Percentiles rank a stretch among this genome's conserved stretches.
phyloP scores from a whole-genome alignment of 2,797 vertebrate species.

The Leucoraja ocellata region DNA sequence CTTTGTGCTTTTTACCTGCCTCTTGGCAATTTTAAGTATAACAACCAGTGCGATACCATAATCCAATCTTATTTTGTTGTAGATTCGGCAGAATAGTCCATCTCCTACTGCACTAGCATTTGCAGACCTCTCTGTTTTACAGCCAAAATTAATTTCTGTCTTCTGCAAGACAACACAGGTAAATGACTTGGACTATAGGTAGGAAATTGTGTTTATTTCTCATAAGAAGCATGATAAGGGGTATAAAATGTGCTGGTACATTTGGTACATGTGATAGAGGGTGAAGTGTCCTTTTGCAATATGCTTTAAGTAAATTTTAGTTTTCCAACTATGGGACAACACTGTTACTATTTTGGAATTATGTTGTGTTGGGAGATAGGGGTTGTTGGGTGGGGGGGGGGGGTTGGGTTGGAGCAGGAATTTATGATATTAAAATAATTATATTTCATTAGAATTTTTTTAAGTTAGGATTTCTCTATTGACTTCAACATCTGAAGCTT shows the following conservation, averaged over 20 bases:
- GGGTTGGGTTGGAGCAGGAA: no score
- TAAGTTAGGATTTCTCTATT: not conserved
- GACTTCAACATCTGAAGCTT: not conserved
- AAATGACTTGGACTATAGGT: not conserved
- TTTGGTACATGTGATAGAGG: no score
- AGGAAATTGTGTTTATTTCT: no score
- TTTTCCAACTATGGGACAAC: not conserved
- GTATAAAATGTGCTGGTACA: no score
- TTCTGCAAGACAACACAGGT: conserved; percentile 35
- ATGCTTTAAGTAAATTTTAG: not conserved
- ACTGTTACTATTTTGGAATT: no score
- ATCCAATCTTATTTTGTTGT: conserved; percentile 46
- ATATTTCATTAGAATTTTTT: not conserved
- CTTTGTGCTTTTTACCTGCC: conserved; percentile 22
- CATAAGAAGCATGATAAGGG: no score
- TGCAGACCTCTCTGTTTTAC: conserved; percentile 79
- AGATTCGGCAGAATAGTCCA: conserved; percentile 94
- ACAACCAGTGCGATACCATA: not conserved
- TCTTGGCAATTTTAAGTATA: not conserved
- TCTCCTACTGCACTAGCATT: conserved; percentile 92
- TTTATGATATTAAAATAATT: not conserved
- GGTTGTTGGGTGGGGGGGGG: not conserved
- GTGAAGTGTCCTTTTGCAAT: not conserved
- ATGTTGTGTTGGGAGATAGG: not conserved
- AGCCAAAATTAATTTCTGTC: conserved; percentile 71